Conservation (phyloP, 1,140 invertebrate genomes). For the Apis florea region DNA sequence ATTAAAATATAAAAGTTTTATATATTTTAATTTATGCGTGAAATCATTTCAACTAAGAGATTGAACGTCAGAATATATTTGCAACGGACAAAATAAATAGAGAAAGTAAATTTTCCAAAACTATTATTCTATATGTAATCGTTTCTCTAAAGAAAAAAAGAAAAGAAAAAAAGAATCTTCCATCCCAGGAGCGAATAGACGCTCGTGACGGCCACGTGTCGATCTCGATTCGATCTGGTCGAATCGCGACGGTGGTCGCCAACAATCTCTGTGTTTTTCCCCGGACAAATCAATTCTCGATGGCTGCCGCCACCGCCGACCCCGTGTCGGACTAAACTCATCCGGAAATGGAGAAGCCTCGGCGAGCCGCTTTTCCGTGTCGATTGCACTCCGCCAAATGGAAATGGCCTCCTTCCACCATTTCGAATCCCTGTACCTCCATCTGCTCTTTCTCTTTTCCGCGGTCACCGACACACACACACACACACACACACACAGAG, state of each 20-base stretch:
- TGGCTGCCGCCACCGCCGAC: conserved; percentile 27
- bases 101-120: too few species aligned
- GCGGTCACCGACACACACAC: conserved; percentile 26
- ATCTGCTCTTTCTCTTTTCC: neutral
- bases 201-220: neutral
- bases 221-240: conserved; percentile 12
- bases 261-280: conserved; percentile 49
- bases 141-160: neutral
- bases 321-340: conserved; percentile 42
- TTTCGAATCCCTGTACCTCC: neutral
- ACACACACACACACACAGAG: too few species aligned
- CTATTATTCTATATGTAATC: too few species aligned
- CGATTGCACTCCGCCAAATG: conserved; percentile 55
- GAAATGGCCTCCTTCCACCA: conserved; percentile 48
- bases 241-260: conserved; percentile 20
- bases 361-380: conserved; percentile 51
- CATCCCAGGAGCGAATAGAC: neutral
- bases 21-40: too few species aligned
- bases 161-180: neutral
- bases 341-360: conserved; percentile 52
- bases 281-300: conserved; percentile 58
- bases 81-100: too few species aligned
- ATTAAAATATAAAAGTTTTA: too few species aligned
- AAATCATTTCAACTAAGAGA: too few species aligned
- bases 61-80: too few species aligned